Evolutionary conservation across 2,113 vertebrate species (phyloP), one percentile per base, ranked within the genome.

Genomic region (Camarhynchus parvulus): DNA sequence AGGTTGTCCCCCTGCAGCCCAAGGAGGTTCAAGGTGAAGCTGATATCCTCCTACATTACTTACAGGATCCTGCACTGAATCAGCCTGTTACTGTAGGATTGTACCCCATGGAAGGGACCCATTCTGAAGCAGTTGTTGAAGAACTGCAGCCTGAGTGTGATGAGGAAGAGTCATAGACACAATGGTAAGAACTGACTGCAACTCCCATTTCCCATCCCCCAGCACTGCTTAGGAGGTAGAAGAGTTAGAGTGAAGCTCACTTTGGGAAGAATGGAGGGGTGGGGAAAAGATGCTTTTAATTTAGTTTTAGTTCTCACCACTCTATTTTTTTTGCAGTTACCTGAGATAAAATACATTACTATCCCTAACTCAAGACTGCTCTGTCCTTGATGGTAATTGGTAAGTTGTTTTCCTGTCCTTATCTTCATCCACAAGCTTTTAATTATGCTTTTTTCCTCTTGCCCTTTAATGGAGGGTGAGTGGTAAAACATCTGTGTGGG

Each of bases 191-290:
- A 17, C 6, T n/a, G 31, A 35, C 30, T 17, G 19, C 13, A 62
- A 22, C 2, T 2, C 23, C 23, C 7, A 4, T 50, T 55, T 8
- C 8, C 12, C 15, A 46, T 27, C 3, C 13, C 12, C 3, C 1
- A 3, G 12, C 0, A 0, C 8, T 2, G 8, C 33, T 61, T 30
- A 52, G 33, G 6, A 64, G 15, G 9, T 23, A 31, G 31, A 62
- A 56, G 24, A 66, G 8, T n/a, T 37, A 67, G 24, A 76, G 11
- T 39, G 27, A 67, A 76, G 6, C 0, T 67, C n/a, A 80, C 24
- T 11, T 14, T 35, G 10, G 24, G 63, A 73, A 42, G 20, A 89
- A 79, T 18, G 6, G 15, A 76, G 9, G 5, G 2, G 4, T 63
- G 5, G 2, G 5, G 8, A 8, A 23, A 72, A n/a, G 2, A 8